These are phyloP conservation scores for Coelopa pilipes DNA, from an alignment of 2,888 invertebrate species.

Conservation along the genomic window DNA sequence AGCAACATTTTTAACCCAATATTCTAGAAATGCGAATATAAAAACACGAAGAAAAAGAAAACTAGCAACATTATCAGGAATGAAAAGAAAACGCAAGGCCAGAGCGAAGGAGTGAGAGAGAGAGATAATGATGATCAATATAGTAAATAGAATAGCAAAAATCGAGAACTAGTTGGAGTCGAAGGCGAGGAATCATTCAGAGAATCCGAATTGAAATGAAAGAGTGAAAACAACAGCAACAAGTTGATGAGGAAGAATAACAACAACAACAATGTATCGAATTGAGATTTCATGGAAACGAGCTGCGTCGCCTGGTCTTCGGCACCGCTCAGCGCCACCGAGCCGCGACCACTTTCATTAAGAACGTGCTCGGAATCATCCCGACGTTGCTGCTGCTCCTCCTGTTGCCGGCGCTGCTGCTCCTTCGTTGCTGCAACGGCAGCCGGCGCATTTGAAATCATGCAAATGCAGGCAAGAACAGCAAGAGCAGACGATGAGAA, in stretches of 20 bases:
- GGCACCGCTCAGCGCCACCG: slow-evolving; percentile 6
- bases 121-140: not conserved
- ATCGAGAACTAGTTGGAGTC: slow-evolving; percentile 15
- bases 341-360: slow-evolving; percentile 43
- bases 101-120: not conserved
- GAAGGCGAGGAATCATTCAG: not conserved
- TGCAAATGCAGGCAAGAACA: not conserved
- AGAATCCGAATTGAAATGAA: not conserved
- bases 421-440: not conserved
- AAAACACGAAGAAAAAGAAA: not conserved
- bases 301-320: not conserved
- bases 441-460: not conserved
- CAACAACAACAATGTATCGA: not conserved
- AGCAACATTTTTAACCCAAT: slow-evolving; percentile 14
- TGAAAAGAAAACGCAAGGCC: not conserved
- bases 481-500: too few species aligned
- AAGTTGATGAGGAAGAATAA: not conserved
- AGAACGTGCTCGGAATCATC: slow-evolving; percentile 44
- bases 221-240: not conserved
- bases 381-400: slow-evolving; percentile 4
- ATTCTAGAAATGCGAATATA: slow-evolving; percentile 8
- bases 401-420: not conserved
- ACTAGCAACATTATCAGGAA: slow-evolving; percentile 14
- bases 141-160: not conserved
- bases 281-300: not conserved